Evolutionary conservation across 2,113 vertebrate species (phyloP).

Genomic region (Anseranas semipalmata): DNA sequence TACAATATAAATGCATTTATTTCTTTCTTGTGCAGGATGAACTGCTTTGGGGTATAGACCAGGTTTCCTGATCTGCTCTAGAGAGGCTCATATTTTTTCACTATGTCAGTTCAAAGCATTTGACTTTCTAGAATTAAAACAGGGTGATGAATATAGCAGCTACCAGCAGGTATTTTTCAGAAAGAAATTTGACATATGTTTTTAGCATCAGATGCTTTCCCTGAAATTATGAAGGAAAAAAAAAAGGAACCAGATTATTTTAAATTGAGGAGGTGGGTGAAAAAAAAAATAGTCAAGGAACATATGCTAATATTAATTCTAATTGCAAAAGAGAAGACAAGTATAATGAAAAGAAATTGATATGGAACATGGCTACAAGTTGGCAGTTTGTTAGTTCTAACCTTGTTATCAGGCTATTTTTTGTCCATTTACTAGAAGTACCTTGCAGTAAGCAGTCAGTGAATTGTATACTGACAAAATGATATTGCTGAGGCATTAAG

Average conservation of each 20-base stretch:
- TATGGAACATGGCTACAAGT: not conserved
- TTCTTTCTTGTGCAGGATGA: not conserved
- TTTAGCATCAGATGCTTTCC: not conserved
- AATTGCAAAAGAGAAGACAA: not conserved
- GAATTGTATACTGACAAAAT: not conserved
- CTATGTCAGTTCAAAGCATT: not conserved
- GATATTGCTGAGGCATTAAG: not conserved
- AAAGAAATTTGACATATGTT: not conserved
- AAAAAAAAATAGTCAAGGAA: not conserved
- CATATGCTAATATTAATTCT: not conserved
- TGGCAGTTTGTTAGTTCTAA: not conserved
- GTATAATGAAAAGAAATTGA: not conserved
- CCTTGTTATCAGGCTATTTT: not conserved
- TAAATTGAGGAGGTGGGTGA: accelerated
- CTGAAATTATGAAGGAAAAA: not conserved
- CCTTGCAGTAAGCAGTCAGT: not conserved
- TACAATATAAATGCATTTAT: not conserved
- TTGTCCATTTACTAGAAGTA: not conserved
- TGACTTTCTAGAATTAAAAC: not conserved
- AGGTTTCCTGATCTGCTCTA: not conserved
- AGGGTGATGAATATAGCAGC: not conserved
- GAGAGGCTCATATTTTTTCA: not conserved
- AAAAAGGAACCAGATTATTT: not conserved
- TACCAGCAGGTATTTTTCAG: not conserved
- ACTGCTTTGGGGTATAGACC: not conserved